These are phyloP conservation scores for Leptothorax acervorum DNA, from an alignment of 2,888 invertebrate genomes.

Conservation along the genomic window DNA sequence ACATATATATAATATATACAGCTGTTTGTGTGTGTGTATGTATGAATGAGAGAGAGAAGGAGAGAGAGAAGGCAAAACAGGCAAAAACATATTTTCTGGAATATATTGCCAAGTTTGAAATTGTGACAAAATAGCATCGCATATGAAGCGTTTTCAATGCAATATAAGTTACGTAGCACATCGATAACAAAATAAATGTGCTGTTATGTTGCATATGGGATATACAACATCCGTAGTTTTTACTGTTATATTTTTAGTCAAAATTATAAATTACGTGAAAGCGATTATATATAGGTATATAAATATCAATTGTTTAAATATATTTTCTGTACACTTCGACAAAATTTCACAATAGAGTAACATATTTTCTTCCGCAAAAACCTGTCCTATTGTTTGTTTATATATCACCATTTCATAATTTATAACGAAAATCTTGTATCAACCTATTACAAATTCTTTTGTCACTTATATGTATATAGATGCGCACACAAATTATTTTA, in stretches of 20 bases:
- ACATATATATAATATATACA: neutral
- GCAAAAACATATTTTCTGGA: neutral
- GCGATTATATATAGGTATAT: neutral
- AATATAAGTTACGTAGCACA: neutral
- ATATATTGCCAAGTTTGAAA: neutral
- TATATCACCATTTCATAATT: conserved; percentile 10
- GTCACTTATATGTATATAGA: neutral
- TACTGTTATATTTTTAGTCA: conserved; percentile 12
- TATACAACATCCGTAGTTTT: neutral
- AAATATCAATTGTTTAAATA: conserved; percentile 18
- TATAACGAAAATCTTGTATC: conserved; percentile 2
- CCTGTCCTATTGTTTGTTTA: conserved; percentile 16
- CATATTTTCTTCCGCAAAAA: conserved; percentile 8
- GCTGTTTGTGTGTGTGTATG: neutral
- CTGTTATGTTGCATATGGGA: neutral
- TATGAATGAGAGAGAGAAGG: neutral
- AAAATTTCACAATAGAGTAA: neutral
- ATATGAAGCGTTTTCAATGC: neutral
- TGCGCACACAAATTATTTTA: neutral
- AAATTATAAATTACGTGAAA: conserved; percentile 14
- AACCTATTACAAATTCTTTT: conserved; percentile 9
- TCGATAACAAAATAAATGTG: conserved; percentile 38
- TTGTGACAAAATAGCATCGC: neutral
- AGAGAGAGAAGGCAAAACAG: neutral
- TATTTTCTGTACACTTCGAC: conserved; percentile 3